Evolutionary conservation across 1,140 invertebrate species (phyloP).

Genomic region (Halesus radiatus): DNA sequence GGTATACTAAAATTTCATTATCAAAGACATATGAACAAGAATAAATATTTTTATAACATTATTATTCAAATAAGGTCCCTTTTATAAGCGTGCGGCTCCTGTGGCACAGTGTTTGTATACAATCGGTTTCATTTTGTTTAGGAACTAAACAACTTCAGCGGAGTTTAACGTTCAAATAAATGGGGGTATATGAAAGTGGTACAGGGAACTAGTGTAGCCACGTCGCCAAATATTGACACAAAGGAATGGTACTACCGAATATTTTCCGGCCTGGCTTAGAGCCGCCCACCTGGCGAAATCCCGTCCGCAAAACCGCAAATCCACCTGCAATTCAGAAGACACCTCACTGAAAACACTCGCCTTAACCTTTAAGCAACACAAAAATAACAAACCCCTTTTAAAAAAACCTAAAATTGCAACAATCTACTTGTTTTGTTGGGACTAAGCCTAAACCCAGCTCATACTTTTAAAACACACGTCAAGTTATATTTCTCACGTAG

Average conservation of each 20-base stretch:
- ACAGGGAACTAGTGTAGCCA: slow-evolving; percentile 27
- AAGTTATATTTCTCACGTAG: background rate
- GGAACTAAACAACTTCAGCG: slow-evolving; percentile 9
- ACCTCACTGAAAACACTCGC: background rate
- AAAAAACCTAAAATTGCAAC: background rate
- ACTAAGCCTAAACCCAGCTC: background rate
- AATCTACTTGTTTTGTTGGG: background rate
- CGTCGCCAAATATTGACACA: slow-evolving; percentile 33
- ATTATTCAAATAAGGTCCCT: no score
- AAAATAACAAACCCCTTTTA: background rate
- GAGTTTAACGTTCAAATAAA: slow-evolving; percentile 27
- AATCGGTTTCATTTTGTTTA: slow-evolving; percentile 29
- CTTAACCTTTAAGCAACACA: background rate
- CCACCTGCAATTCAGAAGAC: background rate
- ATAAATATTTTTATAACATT: no score
- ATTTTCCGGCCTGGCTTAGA: slow-evolving; percentile 22
- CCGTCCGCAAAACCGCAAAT: background rate
- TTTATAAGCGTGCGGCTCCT: no score
- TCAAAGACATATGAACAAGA: no score
- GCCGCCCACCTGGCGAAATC: slow-evolving; percentile 26
- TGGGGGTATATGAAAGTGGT: slow-evolving; percentile 25
- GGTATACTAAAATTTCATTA: no score
- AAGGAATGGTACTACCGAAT: slow-evolving; percentile 19
- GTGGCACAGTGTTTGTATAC: background rate
- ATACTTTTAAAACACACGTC: background rate